Conservation (phyloP, 2,888 invertebrate genomes). For the Cryptus armator region DNA sequence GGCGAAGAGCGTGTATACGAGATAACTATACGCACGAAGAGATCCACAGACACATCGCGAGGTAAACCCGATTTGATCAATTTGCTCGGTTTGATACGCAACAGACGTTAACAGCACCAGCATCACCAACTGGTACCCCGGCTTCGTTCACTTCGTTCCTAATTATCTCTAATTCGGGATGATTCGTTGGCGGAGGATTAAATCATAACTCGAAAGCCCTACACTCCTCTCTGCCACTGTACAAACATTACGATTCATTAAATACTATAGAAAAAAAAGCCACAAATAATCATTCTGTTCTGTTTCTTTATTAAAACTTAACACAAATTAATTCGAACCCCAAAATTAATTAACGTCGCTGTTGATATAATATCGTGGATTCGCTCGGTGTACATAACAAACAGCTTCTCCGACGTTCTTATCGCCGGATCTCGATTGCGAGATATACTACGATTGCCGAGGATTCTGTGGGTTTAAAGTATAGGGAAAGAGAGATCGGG, state of each 20-base stretch:
- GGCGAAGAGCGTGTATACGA: conserved; percentile 39
- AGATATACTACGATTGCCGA: neutral
- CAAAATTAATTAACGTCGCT: conserved; percentile 4
- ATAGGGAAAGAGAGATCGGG: conserved; percentile 2
- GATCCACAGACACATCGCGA: conserved; percentile 15
- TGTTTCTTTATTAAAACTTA: neutral
- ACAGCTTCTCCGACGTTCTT: neutral
- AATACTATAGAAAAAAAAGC: conserved; percentile 2
- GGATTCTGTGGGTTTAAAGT: conserved; percentile 8
- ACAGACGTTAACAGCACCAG: conserved; percentile 58
- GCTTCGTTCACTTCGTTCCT: conserved; percentile 73
- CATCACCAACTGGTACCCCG: conserved; percentile 71
- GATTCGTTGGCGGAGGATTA: conserved; percentile 78
- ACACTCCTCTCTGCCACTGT: conserved; percentile 4
- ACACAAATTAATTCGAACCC: neutral
- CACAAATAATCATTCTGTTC: neutral
- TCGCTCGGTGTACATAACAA: neutral
- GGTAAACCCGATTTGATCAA: conserved; percentile 74
- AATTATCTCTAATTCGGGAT: conserved; percentile 82
- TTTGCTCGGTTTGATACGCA: conserved; percentile 66
- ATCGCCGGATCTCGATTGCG: conserved; percentile 20
- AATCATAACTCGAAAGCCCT: conserved; percentile 71
- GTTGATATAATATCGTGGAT: neutral
- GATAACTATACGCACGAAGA: conserved; percentile 30
- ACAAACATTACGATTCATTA: conserved; percentile 13